These are phyloP conservation scores for Tokudaia tokunoshimensis DNA, from an alignment of 2,797 vertebrate genomes.

Conservation along the genomic window DNA sequence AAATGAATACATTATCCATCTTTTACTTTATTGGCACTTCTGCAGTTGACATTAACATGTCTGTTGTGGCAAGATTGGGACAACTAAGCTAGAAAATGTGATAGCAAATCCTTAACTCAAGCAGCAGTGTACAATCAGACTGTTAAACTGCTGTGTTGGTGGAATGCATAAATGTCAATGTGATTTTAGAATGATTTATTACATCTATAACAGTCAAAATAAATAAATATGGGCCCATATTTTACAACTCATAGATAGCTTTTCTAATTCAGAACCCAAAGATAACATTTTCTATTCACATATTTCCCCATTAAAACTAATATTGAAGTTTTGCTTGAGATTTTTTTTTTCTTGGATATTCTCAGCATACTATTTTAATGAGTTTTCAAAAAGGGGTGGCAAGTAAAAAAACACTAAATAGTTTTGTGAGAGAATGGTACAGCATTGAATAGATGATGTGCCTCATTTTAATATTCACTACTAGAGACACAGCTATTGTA, in stretches of 20 bases:
- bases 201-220: conserved; percentile 69
- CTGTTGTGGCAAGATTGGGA: conserved; percentile 57
- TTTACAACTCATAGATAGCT: conserved; percentile 20
- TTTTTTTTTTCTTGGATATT: conserved; percentile 27
- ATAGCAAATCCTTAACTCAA: conserved; percentile 69
- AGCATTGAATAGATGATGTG: background rate
- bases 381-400: background rate
- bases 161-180: conserved; percentile 75
- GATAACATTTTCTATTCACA: conserved; percentile 62
- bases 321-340: background rate
- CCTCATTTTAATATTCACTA: background rate
- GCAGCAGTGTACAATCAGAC: background rate
- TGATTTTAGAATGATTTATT: conserved; percentile 84
- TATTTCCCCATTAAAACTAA: conserved; percentile 66
- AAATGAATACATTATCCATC: conserved; percentile 63
- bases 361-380: conserved; percentile 56
- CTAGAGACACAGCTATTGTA: background rate
- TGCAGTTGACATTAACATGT: conserved; percentile 69
- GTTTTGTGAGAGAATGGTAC: background rate
- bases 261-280: conserved; percentile 67
- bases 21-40: conserved; percentile 28
- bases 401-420: conserved; percentile 59
- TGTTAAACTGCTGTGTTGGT: conserved; percentile 67
- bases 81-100: conserved; percentile 54
- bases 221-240: conserved; percentile 66